These are phyloP conservation scores for Eriosoma lanigerum DNA, from an alignment of 1,140 invertebrate genomes.

Conservation along the genomic window DNA sequence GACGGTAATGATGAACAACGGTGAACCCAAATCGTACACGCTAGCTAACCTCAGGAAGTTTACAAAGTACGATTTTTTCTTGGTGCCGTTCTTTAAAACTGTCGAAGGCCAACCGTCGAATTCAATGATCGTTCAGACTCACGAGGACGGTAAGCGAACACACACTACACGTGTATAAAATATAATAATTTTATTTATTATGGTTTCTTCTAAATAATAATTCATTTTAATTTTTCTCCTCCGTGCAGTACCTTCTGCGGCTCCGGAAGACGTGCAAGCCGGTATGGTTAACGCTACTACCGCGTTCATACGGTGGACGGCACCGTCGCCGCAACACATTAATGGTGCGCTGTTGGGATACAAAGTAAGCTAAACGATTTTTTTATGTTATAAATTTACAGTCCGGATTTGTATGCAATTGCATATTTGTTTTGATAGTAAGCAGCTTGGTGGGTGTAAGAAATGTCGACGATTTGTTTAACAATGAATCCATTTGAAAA, in stretches of 20 bases:
- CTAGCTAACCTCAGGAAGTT: slow-evolving; percentile 77
- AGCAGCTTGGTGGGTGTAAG: too few species aligned
- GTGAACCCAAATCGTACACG: slow-evolving; percentile 67
- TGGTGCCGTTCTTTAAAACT: slow-evolving; percentile 82
- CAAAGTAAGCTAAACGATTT: slow-evolving; percentile 66
- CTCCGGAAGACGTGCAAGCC: slow-evolving; percentile 79
- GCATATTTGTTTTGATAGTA: too few species aligned
- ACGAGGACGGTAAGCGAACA: slow-evolving; percentile 67
- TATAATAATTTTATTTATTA: background rate
- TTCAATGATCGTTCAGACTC: slow-evolving; percentile 68
- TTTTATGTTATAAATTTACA: too few species aligned
- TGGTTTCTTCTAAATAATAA: background rate
- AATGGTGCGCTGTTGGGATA: slow-evolving; percentile 83
- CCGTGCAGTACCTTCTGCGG: slow-evolving; percentile 70
- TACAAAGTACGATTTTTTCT: slow-evolving; percentile 84
- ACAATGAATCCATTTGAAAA: too few species aligned
- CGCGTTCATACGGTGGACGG: slow-evolving; percentile 76
- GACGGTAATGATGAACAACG: slow-evolving; percentile 67
- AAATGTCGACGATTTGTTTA: too few species aligned
- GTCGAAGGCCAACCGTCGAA: slow-evolving; percentile 82
- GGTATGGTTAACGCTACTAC: slow-evolving; percentile 82
- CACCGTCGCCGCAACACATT: slow-evolving; percentile 74
- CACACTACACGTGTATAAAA: too few species aligned
- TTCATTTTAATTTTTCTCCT: slow-evolving; percentile 39
- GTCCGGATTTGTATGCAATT: too few species aligned